Evolutionary conservation across 2,888 invertebrate species (phyloP), one percentile per base, ranked within the genome.

Genomic region (Keiferia lycopersicella): DNA sequence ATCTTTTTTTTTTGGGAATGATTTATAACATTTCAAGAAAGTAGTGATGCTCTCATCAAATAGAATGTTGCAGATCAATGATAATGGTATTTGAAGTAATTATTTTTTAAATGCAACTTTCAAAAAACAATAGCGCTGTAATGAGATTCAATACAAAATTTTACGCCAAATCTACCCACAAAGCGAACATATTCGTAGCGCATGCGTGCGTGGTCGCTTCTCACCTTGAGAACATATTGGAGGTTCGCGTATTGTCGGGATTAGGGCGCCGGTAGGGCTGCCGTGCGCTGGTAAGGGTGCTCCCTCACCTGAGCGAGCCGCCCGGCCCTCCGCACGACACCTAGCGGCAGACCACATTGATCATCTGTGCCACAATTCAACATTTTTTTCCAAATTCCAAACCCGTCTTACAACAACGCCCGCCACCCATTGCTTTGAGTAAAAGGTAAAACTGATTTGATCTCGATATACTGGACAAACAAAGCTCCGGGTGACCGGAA

Each of bases 211-310:
- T 79, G 82, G 84, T 83, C 85, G 88, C 88, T 83, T 87, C 92
- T 92, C 92, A 92, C 92, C 92, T 92, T 91, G 87, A 87, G 74
- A 88, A 91, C 85, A 89, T 88, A 88, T 88, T 89, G 89, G 89
- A 88, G 90, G 88, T 87, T 88, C 88, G 86, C 84, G 82, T 80
- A 78, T 84, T 85, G 83, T 84, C 86, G 85, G 86, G 87, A 83
- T 85, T 92, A 91, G 94, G 96, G 96, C 95, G 96, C 95, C 93
- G 93, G 97, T 85, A 91, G 87, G 83, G 91, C 91, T 34, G 56
- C 96, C 56, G 56, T 96, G 95, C 98, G 97, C 95, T 97, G 97
- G 95, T 98, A 98, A 93, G 98, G 98, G 95, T 98, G 98, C 93
- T 98, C 98, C 95, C 98, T 94, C 92, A 96, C 94, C 92, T 96